Evolutionary conservation across 2,888 invertebrate species (phyloP).

Genomic region (Chymomyza amoena): DNA sequence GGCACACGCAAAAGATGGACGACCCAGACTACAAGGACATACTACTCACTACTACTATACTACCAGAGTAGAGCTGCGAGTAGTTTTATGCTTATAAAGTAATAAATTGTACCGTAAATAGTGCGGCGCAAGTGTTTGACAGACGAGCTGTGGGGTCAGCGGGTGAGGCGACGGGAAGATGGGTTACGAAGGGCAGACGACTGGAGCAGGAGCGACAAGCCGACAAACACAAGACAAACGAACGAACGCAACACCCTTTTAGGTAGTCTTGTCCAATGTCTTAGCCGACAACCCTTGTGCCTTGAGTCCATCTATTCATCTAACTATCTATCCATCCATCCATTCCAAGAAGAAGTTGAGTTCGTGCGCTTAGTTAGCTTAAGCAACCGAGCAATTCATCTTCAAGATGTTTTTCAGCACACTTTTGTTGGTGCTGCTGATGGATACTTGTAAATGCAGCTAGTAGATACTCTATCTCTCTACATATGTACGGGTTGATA

Average conservation of each 20-base stretch:
- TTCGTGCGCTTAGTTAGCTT: neutral
- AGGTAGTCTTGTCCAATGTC: neutral
- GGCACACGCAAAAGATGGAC: neutral
- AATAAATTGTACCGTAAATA: slow-evolving; percentile 75
- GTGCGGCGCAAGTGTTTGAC: slow-evolving; percentile 61
- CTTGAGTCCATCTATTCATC: neutral
- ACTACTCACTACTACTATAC: no score
- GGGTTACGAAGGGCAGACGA: neutral
- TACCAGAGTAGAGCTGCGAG: slow-evolving; percentile 6
- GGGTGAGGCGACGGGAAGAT: slow-evolving; percentile 11
- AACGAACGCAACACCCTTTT: neutral
- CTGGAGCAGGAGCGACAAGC: slow-evolving; percentile 1
- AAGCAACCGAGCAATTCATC: slow-evolving; percentile 16
- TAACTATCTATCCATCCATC: neutral
- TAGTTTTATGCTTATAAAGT: slow-evolving; percentile 70
- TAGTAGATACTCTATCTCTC: slow-evolving; percentile 14
- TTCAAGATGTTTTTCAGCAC: neutral
- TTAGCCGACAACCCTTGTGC: neutral
- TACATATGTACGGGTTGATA: neutral
- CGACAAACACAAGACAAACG: neutral
- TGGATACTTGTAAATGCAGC: neutral
- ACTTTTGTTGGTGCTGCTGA: neutral
- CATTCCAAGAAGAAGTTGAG: neutral
- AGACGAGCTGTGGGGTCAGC: slow-evolving; percentile 21
- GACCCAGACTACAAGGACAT: neutral